Base-by-base conservation (phyloP, 2,888 invertebrate species). In the Lordiphosa andalusiaca region DNA sequence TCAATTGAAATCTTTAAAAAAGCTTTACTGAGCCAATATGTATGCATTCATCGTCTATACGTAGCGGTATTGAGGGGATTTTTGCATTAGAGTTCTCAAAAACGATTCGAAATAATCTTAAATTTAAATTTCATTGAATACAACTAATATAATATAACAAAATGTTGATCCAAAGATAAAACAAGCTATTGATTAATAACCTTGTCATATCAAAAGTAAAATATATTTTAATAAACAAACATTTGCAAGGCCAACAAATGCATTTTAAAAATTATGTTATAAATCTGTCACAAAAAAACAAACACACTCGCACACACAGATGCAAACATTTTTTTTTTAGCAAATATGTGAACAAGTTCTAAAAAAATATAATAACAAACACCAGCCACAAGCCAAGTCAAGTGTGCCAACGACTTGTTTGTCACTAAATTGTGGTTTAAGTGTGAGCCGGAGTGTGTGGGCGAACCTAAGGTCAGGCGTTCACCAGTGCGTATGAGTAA, bases 401-500 rank as follows among this genome's bases (percentile, higher is more conserved):
- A 73, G 72, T 73, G 72, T 73, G 67, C 53, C 69, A 57, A 53
- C 72, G 75, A 72, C 80, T 75, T 78, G 69, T 73, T 80, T 80
- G 75, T 71, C 76, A 73, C 75, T 69, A 53, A 66, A 59, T 42
- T 44, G 33, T 46, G 12, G 53, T 46, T 46, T 33, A 49, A 42
- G 61, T 78, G 76, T 75, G 78, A 69, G 74, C 73, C 16, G 9
- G 49, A 16, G 35, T 38, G 39, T 30, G 60, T 6, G 21, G 60
- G 44, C 13, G 42, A 38, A 60, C 25, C 49, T 80, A 76, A 76
- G 76, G 76, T 76, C 76, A 76, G 63, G 62, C 81, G 81, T 71
- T 81, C 76, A 76, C 71, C 76, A 73, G 71, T 69, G 76, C 81
- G 76, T 81, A 73, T 76, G 76, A 81, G 76, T 71, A 76, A 76